Conservation (phyloP, 2,888 invertebrate species). For the Adela reaumurella region DNA sequence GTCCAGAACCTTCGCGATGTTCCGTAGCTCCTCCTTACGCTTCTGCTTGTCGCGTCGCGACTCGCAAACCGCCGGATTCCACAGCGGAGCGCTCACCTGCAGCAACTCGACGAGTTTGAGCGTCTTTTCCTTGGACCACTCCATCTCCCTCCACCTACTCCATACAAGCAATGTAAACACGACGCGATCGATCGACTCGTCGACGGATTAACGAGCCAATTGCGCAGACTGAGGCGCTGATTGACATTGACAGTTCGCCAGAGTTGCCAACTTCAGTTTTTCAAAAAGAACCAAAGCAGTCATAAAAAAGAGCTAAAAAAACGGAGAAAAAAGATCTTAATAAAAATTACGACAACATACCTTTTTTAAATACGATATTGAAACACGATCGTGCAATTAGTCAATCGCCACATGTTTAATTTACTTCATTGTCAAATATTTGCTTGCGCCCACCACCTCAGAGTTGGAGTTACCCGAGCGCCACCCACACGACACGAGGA, state of each 20-base stretch:
- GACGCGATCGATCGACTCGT: background rate
- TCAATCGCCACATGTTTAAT: no score
- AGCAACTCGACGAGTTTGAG: conserved; percentile 41
- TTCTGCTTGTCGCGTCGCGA: conserved; percentile 43
- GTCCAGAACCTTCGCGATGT: conserved; percentile 33
- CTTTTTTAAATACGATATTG: no score
- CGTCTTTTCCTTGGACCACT: conserved; percentile 49
- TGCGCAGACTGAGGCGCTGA: background rate
- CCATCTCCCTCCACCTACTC: conserved; percentile 21
- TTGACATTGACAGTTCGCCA: background rate
- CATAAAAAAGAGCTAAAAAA: no score
- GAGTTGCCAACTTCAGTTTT: background rate
- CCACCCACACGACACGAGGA: no score
- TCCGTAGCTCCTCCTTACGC: conserved; percentile 36
- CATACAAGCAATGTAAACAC: background rate
- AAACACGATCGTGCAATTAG: no score
- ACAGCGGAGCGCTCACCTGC: conserved; percentile 37
- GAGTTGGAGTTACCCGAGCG: no score
- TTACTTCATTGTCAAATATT: no score
- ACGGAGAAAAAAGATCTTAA: no score
- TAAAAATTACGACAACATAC: no score
- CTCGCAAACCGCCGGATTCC: conserved; percentile 43
- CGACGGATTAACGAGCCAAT: background rate
- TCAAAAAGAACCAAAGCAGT: no score
- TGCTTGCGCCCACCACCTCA: no score